Percentiles rank a stretch among this genome's conserved stretches.
phyloP scores from a whole-genome alignment of 2,113 vertebrate species.

The Apistogramma diplotaenia region DNA sequence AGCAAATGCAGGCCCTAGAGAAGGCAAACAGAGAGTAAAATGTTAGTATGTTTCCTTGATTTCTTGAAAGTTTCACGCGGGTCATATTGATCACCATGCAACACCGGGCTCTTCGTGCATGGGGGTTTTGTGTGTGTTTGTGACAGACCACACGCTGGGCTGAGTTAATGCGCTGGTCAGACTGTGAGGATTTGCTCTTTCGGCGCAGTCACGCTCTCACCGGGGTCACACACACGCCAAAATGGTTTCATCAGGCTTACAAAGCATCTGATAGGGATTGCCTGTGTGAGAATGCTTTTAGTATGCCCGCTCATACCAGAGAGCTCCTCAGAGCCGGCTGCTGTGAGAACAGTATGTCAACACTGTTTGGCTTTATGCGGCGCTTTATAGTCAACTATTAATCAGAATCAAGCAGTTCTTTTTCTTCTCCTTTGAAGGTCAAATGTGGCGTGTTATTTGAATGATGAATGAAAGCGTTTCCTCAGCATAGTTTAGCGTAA shows the following conservation, averaged over 20 bases:
- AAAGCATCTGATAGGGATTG: constrained; percentile 41
- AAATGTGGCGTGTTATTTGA: constrained; percentile 14
- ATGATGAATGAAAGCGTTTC: constrained; percentile 3
- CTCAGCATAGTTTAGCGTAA: background rate
- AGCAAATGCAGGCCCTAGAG: constrained; percentile 54
- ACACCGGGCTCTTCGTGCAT: background rate
- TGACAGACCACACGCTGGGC: background rate
- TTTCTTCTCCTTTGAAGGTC: constrained; percentile 20
- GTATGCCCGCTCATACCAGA: constrained; percentile 12
- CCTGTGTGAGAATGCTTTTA: constrained; percentile 26
- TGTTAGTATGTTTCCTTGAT: background rate
- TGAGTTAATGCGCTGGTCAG: constrained; percentile 20
- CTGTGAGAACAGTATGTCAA: constrained; percentile 34
- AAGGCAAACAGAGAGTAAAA: background rate
- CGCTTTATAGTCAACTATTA: constrained; percentile 24
- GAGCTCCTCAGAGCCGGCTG: background rate
- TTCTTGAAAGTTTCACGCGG: background rate
- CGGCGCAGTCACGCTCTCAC: constrained; percentile 3
- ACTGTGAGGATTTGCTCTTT: constrained; percentile 31
- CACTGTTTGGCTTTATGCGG: constrained; percentile 14
- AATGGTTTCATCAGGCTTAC: constrained; percentile 29
- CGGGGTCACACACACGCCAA: constrained; percentile 7
- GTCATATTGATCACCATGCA: background rate
- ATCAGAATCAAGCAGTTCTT: constrained; percentile 7
- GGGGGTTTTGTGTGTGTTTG: background rate